Evolutionary conservation across 2,113 vertebrate genomes (phyloP), one percentile per base, ranked within the genome.

Genomic region (Sylvicapra grimmia): DNA sequence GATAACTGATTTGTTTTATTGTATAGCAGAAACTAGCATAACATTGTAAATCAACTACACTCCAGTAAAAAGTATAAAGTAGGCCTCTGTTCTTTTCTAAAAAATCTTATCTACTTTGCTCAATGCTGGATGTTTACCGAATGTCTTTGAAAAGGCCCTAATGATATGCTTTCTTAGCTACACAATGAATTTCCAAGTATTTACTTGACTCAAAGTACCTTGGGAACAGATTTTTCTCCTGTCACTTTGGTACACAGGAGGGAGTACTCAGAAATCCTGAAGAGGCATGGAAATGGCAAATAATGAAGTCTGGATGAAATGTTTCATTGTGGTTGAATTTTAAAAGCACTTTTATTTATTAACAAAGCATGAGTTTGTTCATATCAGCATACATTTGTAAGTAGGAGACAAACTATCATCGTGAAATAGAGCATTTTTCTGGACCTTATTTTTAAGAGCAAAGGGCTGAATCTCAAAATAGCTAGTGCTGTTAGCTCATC

Each of bases 181-280:
- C 56, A 56, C 63, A 86, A 77, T 84, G 47, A 95, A 97, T 97
- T 97, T 97, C 84, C 54, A 75, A 93, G 96, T 95, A 94, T 97
- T 97, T 96, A 86, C n/a, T 94, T 94, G 92, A 36, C 89, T 96
- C 87, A 98, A 97, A 89, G 84, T 95, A 96, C 53, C 87, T 97
- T 54, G 77, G 92, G 92, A 96, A 98, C 90, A 95, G 80, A 86
- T 90, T 97, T 97, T 94, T 92, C 94, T 93, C 86, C 54, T 96
- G 93, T 97, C 83, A 96, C 63, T 97, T 94, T 77, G 63, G 51
- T 75, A 90, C 40, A 85, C 44, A 65, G 0, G 8, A 88, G 93
- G n/a, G 83, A 97, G 89, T 95, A 93, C 72, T 97, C 91, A 97
- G 95, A 97, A 94, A 97, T 97, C 90, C 89, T 96, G 91, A 97